Evolutionary conservation across 2,113 vertebrate species (phyloP).

Genomic region (Corynorhinus townsendii): DNA sequence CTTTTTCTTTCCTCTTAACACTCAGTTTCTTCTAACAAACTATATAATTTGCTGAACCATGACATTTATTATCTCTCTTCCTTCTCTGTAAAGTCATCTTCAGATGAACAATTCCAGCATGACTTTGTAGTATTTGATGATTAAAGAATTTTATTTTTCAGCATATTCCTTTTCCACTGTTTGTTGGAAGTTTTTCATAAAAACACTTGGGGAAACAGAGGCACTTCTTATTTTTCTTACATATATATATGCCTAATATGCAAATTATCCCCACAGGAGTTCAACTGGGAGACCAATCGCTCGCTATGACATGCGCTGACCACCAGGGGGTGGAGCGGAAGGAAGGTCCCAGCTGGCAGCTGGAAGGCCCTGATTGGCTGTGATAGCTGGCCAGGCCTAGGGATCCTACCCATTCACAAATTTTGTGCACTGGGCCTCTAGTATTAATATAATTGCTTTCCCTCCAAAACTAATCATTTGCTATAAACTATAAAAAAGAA

Average conservation of each 20-base stretch:
- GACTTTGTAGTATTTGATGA: neutral
- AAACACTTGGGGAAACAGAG: neutral
- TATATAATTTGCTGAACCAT: neutral
- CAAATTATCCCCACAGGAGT: no score
- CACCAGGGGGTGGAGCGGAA: no score
- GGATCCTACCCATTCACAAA: no score
- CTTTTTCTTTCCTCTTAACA: neutral
- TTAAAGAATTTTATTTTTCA: neutral
- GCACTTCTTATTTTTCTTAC: neutral
- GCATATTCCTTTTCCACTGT: neutral
- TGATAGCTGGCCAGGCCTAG: no score
- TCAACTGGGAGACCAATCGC: no score
- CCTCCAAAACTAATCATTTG: neutral
- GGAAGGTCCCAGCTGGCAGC: no score
- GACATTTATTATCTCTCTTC: neutral
- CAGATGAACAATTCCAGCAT: neutral
- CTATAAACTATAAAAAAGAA: neutral
- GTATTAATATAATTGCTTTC: neutral
- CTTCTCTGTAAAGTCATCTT: neutral
- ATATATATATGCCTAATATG: no score
- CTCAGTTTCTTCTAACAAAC: neutral
- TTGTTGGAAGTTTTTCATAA: neutral
- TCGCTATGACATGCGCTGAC: no score
- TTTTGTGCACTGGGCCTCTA: no score
- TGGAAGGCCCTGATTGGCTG: no score